These are phyloP conservation scores for Drosophila subquinaria DNA, from an alignment of 2,888 invertebrate genomes.

Conservation along the genomic window DNA sequence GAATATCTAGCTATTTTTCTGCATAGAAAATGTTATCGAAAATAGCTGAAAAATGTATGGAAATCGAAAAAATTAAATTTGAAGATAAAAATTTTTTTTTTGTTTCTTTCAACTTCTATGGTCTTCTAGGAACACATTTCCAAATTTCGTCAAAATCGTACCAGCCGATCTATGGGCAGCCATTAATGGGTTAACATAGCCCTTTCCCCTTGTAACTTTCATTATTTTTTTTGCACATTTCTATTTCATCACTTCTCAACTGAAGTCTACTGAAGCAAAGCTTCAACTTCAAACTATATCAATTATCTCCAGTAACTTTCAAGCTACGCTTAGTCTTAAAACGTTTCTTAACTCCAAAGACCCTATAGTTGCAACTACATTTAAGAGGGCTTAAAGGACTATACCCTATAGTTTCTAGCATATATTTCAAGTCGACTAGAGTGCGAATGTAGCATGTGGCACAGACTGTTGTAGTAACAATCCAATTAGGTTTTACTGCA, in stretches of 20 bases:
- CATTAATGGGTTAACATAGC: no score
- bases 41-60: no score
- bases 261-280: neutral
- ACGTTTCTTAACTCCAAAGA: neutral
- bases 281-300: neutral
- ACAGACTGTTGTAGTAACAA: slow-evolving; percentile 52
- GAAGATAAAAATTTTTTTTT: no score
- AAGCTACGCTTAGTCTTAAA: neutral
- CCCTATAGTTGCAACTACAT: neutral
- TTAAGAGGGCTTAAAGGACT: neutral
- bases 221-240: neutral
- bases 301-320: neutral
- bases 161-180: no score
- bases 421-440: slow-evolving; percentile 2
- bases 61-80: no score
- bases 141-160: no score
- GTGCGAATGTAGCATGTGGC: slow-evolving; percentile 24
- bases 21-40: no score
- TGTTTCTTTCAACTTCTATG: no score
- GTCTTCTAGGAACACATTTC: no score
- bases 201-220: neutral
- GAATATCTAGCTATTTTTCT: no score
- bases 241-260: neutral
- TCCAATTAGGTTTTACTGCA: slow-evolving; percentile 60
- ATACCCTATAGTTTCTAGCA: neutral